Evolutionary conservation across 2,888 invertebrate species (phyloP).

Genomic region (Spisula subtruncata): DNA sequence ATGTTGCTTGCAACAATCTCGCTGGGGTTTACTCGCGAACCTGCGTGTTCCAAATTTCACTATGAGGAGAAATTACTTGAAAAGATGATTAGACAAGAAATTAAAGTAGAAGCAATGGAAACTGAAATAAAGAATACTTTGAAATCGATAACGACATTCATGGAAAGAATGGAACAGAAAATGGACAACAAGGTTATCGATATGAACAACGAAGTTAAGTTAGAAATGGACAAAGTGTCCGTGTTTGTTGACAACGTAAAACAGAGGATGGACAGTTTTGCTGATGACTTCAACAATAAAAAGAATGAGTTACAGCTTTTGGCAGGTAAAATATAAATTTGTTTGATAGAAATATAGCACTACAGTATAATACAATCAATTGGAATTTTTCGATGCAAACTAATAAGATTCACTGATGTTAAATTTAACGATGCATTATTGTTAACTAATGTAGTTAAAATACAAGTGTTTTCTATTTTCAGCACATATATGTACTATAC

Average conservation of each 20-base stretch:
- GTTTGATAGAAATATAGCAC: too few species aligned
- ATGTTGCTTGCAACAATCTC: neutral
- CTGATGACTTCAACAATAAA: neutral
- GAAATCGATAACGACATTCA: neutral
- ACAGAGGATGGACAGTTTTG: neutral
- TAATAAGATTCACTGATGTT: too few species aligned
- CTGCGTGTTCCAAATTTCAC: neutral
- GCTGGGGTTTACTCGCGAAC: neutral
- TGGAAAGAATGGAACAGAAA: neutral
- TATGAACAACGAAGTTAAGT: neutral
- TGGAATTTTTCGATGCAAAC: too few species aligned
- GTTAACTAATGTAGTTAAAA: too few species aligned
- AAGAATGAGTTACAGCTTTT: neutral
- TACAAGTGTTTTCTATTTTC: too few species aligned
- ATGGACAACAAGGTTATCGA: neutral
- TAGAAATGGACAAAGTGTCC: too few species aligned
- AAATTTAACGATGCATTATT: too few species aligned
- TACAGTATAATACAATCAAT: too few species aligned
- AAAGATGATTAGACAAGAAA: neutral
- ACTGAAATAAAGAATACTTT: neutral
- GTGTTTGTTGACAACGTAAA: too few species aligned
- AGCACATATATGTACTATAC: too few species aligned
- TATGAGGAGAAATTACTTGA: too few species aligned
- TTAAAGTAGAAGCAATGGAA: slow-evolving; percentile 7
- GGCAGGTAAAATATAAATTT: neutral